phyloP scores from a whole-genome alignment of 1,140 invertebrate genomes.

The Drosophila teissieri region DNA sequence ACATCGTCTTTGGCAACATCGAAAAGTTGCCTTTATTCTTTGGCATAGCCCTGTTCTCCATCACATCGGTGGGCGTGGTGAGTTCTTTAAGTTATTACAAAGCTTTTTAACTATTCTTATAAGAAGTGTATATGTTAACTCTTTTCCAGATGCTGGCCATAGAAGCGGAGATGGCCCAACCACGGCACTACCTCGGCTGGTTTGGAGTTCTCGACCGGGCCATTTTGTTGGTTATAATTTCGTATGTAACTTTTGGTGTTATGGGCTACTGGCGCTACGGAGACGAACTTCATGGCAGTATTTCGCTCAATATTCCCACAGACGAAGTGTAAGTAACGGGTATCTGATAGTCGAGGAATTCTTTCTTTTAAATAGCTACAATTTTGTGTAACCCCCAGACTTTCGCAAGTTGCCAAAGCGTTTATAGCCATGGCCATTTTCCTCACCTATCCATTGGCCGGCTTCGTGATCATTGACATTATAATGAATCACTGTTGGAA shows the following conservation, averaged over 20 bases:
- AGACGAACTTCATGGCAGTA: background rate
- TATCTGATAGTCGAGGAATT: too few species aligned
- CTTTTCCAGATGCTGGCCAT: conserved; percentile 47
- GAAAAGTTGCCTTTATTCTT: conserved; percentile 26
- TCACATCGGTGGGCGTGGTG: conserved; percentile 56
- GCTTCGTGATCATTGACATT: conserved; percentile 54
- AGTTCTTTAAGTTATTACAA: background rate
- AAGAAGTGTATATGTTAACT: background rate
- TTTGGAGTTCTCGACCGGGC: conserved; percentile 22
- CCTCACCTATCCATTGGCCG: conserved; percentile 46
- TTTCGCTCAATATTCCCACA: conserved; percentile 43
- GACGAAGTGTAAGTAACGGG: conserved; percentile 26
- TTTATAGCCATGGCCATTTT: conserved; percentile 31
- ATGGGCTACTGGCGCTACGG: conserved; percentile 58
- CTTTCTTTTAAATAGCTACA: background rate
- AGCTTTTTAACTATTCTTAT: too few species aligned
- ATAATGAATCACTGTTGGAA: conserved; percentile 33
- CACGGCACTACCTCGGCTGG: conserved; percentile 36
- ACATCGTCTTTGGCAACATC: background rate
- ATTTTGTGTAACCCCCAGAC: conserved; percentile 2
- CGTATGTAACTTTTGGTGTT: conserved; percentile 25
- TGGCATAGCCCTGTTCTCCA: conserved; percentile 45
- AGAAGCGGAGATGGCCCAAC: conserved; percentile 43
- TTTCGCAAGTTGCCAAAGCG: conserved; percentile 25
- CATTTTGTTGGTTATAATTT: conserved; percentile 2